Percentiles rank a stretch among this genome's conserved stretches.
phyloP scores from a whole-genome alignment of 2,797 vertebrate species.

The Pelochelys cantorii region DNA sequence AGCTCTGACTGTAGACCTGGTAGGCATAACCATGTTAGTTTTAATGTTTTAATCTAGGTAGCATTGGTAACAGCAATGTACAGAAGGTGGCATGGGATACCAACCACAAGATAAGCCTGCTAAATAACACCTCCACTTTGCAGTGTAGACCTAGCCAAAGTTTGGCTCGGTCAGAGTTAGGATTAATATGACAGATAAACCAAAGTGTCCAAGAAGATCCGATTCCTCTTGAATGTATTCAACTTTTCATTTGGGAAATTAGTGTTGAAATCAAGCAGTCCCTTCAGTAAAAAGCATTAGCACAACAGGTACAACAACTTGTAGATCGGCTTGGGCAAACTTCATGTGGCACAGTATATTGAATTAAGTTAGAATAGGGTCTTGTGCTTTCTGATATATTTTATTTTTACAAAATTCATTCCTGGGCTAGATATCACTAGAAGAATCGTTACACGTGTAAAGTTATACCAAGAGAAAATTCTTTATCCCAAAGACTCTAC shows the following conservation, averaged over 20 bases:
- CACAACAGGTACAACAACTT: neutral
- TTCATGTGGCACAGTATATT: neutral
- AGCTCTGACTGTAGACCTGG: no score
- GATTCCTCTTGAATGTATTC: neutral
- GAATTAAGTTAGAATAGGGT: neutral
- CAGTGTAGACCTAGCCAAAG: neutral
- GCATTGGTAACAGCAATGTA: no score
- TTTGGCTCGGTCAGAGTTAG: neutral
- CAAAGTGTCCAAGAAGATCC: neutral
- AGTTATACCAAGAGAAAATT: neutral
- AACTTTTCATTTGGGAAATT: neutral
- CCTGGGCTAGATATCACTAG: neutral
- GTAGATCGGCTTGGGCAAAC: neutral
- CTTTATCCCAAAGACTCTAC: neutral
- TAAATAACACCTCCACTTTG: no score
- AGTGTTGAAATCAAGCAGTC: neutral
- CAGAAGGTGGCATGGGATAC: no score
- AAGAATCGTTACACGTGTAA: neutral
- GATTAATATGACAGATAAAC: neutral
- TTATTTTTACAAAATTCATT: neutral
- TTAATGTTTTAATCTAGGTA: no score
- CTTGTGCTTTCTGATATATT: neutral
- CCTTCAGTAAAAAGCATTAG: neutral
- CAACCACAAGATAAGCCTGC: no score
- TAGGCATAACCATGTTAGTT: no score